Base-by-base conservation (phyloP, 2,113 vertebrate genomes). In the Apistogramma diplotaenia region DNA sequence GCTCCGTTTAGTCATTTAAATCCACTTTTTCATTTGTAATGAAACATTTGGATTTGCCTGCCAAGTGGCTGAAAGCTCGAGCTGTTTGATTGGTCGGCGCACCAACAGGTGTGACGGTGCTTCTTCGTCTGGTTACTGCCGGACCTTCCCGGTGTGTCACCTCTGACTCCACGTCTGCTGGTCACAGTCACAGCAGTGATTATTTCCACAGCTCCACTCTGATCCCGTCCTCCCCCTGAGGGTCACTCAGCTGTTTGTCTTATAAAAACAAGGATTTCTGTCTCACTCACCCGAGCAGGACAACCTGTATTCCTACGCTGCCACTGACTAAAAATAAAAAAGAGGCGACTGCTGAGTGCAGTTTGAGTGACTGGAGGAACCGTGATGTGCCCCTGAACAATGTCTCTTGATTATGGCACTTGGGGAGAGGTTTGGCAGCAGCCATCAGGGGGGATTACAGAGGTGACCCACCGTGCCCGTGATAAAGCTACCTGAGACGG, bases 41-140 rank as follows among this genome's bases (percentile, higher is more conserved):
- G 25, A 55, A 60, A 54, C 21, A 78, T 54, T 21, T 27, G 15
- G 31, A 56, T 54, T 33, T 46, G 49, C 27, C 54, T 27, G 56
- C 13, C 57, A 56, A 78, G 23, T 79, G 77, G 49, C 83, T 75
- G 78, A 85, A 77, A 82, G 71, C 58, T 71, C 37, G 67, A 40
- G 76, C 79, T 55, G 46, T 88, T 81, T 76, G 81, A 91, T 87
- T 55, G 80, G 21, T 43, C 70, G 5, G 10, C 76, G 67, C 65
- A 67, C 43, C 81, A 87, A 85, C 89, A 87, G 83, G 83, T 89
- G 79, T 65, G 70, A 70, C 67, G 35, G 75, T 1, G 18, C 54
- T 59, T 57, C 61, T n/a, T 27, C 1, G 3, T 43, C 57, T 74
- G 54, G 76, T 81, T 67, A 81, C 83, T 74, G 61, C n/a, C 65